These are phyloP conservation scores for Hapalemur alaotrensis DNA, from an alignment of 2,797 vertebrate genomes.

Conservation along the genomic window DNA sequence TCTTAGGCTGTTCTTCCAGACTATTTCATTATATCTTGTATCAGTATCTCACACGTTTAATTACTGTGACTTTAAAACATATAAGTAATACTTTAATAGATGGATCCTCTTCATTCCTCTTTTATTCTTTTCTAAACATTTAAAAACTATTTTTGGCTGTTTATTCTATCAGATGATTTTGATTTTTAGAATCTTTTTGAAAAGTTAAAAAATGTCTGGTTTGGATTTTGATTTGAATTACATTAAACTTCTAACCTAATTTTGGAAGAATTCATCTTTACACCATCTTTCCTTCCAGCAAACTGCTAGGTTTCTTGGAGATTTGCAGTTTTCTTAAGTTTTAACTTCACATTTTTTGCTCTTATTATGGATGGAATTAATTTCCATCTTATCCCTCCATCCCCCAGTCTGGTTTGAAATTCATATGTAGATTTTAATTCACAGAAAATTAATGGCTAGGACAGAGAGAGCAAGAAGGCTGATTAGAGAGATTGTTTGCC, in stretches of 20 bases:
- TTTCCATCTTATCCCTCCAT: background rate
- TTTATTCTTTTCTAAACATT: background rate
- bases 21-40: background rate
- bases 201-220: background rate
- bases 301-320: background rate
- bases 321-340: slow-evolving; percentile 11
- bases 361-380: slow-evolving; percentile 14
- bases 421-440: background rate
- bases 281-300: background rate
- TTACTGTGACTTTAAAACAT: background rate
- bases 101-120: background rate
- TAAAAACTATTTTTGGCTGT: background rate
- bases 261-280: slow-evolving; percentile 26
- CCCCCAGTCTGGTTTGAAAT: background rate
- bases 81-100: background rate
- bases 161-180: background rate
- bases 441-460: background rate
- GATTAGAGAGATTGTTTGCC: background rate
- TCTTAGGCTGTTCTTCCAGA: background rate
- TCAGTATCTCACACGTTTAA: background rate
- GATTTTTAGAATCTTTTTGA: background rate
- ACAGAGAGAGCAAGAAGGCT: background rate
- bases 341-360: slow-evolving; percentile 30
- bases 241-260: background rate
- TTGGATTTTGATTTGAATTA: background rate